phyloP scores from a whole-genome alignment of 2,113 vertebrate species.

The Myiozetetes cayanensis region DNA sequence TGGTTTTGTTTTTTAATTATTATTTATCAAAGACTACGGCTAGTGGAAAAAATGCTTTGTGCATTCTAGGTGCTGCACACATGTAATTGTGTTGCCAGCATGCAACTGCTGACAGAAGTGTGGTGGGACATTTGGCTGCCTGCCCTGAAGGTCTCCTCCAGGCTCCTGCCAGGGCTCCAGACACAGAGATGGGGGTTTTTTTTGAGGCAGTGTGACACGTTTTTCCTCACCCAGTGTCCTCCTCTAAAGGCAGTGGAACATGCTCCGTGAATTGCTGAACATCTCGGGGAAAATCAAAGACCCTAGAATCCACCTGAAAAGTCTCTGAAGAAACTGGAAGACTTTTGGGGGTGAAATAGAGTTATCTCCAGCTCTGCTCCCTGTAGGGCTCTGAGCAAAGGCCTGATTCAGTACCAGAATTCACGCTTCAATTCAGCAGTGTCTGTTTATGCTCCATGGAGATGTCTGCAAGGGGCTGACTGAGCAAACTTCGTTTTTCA shows the following conservation, averaged over 20 bases:
- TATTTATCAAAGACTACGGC: neutral
- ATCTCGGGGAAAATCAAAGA: neutral
- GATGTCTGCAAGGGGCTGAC: neutral
- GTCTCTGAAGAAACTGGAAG: neutral
- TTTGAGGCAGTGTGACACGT: accelerated
- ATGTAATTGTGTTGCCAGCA: neutral
- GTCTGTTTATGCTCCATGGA: neutral
- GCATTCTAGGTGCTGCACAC: neutral
- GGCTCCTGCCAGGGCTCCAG: neutral
- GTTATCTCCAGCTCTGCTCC: neutral
- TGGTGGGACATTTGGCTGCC: neutral
- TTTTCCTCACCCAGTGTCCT: neutral
- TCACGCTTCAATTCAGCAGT: neutral
- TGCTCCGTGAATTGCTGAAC: neutral
- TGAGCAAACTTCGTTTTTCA: neutral
- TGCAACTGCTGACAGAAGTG: neutral
- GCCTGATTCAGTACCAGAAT: neutral
- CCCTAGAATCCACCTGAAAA: neutral
- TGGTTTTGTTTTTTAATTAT: neutral
- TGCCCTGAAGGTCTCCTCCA: neutral
- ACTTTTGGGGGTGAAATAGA: neutral
- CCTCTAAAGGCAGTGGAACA: neutral
- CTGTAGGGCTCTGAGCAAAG: neutral
- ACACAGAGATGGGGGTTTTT: neutral
- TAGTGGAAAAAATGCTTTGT: neutral